These are phyloP conservation scores for Otolemur garnettii DNA, from an alignment of 2,113 vertebrate species.

Conservation along the genomic window DNA sequence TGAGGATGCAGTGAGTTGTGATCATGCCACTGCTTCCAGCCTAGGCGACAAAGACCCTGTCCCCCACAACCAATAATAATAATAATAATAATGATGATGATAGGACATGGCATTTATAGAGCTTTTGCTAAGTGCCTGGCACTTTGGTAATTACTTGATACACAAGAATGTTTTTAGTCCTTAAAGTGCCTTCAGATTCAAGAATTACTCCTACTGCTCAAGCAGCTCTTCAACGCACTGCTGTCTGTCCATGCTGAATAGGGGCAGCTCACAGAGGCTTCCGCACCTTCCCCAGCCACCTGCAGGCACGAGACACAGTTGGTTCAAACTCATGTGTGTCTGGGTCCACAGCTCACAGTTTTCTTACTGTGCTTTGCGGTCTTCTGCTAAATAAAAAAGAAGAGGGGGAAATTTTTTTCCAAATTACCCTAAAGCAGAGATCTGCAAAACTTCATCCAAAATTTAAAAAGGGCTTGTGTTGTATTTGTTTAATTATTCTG, in stretches of 20 bases:
- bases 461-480: neutral
- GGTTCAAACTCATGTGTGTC: neutral
- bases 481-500: slow-evolving; percentile 7
- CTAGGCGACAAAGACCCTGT: too few relatives aligned
- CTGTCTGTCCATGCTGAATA: neutral
- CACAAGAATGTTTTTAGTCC: neutral
- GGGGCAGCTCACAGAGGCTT: neutral
- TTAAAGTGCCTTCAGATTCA: neutral
- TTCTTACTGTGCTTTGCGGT: neutral
- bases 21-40: too few relatives aligned
- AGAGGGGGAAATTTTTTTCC: neutral
- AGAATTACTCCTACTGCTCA: neutral
- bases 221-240: neutral
- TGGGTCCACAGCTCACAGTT: neutral
- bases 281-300: neutral
- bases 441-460: neutral
- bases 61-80: too few relatives aligned
- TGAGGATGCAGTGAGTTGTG: too few relatives aligned
- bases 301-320: neutral
- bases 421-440: neutral
- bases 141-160: slow-evolving; percentile 23
- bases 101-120: neutral
- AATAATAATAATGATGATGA: neutral
- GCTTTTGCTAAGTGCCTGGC: neutral
- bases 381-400: neutral